Evolutionary conservation across 2,797 vertebrate species (phyloP), one percentile per base, ranked within the genome.

Genomic region (Sciurus carolinensis): DNA sequence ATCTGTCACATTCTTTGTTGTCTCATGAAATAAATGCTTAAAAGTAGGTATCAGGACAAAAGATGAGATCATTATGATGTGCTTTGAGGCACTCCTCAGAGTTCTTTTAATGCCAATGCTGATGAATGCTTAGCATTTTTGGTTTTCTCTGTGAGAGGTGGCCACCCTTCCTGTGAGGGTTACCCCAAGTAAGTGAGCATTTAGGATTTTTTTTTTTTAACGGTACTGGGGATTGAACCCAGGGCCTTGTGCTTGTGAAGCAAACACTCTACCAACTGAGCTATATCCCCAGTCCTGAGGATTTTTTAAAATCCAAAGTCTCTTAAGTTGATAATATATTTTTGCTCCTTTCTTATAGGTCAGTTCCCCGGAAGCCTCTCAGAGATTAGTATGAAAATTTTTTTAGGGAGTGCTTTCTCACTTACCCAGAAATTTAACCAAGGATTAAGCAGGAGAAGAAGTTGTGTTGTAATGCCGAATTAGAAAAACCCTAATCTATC

Each of bases 1-100:
- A 82, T 36, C 18, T 86, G 77, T 69, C 36, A 64, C 30, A 57
- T 80, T 89, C 42, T 95, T 93, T 15, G 33, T 8, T 77, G 50
- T 79, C 50, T 90, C 44, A 39, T 87, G 36, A 87, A 90, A 71
- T 83, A 84, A 95, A 79, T 95, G 50, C 26, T n/a, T 59, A 14
- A 44, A 85, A 76, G 18, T 42, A 24, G 7, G 20, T 14, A 75
- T 15, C 30, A 24, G 26, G 30, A 30, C 14, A 42, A 64, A 44
- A 47, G 0, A 54, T 39, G 52, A 52, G 47, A 39, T 30, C 26
- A 1, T 64, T 42, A 14, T 5, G 6, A 39, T 30, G 11, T n/a
- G 5, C 20, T 47, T 9, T 39, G 44, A 59, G 18, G 11, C 13
- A 44, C 6, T 22, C 18, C 18, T 77, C 20, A 30, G 33, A 69